Conservation (phyloP, 1,140 invertebrate species). For the Nasonia vitripennis region DNA sequence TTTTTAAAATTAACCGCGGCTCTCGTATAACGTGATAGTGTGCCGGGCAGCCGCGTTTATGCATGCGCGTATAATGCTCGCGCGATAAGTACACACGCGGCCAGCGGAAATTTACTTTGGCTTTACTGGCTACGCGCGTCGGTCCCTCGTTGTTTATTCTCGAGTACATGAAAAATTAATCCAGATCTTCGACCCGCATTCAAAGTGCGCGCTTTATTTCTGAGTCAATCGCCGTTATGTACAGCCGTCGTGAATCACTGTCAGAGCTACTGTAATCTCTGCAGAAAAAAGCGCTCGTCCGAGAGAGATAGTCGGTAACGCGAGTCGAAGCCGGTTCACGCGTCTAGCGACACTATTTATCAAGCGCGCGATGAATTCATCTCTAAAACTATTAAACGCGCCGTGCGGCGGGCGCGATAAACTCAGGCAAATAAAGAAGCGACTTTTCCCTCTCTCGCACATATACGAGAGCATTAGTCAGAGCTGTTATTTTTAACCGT, state of each 20-base stretch:
- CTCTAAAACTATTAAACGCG: conserved; percentile 10
- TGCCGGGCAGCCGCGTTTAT: too few relatives aligned
- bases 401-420: neutral
- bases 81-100: too few relatives aligned
- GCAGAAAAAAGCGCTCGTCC: neutral
- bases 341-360: neutral
- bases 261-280: neutral
- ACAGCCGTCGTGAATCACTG: neutral
- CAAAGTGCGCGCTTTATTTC: neutral
- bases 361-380: conserved; percentile 19
- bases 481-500: conserved; percentile 36
- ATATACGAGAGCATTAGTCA: conserved; percentile 34
- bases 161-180: too few relatives aligned
- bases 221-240: neutral
- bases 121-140: too few relatives aligned
- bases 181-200: too few relatives aligned
- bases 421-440: conserved; percentile 1
- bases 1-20: neutral
- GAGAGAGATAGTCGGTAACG: neutral
- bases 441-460: neutral
- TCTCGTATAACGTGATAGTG: neutral
- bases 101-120: neutral
- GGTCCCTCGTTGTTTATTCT: too few relatives aligned
- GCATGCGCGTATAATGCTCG: neutral
- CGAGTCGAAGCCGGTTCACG: conserved; percentile 14